These are phyloP conservation scores for Pelodiscus sinensis DNA, from an alignment of 2,113 vertebrate species.

Conservation along the genomic window DNA sequence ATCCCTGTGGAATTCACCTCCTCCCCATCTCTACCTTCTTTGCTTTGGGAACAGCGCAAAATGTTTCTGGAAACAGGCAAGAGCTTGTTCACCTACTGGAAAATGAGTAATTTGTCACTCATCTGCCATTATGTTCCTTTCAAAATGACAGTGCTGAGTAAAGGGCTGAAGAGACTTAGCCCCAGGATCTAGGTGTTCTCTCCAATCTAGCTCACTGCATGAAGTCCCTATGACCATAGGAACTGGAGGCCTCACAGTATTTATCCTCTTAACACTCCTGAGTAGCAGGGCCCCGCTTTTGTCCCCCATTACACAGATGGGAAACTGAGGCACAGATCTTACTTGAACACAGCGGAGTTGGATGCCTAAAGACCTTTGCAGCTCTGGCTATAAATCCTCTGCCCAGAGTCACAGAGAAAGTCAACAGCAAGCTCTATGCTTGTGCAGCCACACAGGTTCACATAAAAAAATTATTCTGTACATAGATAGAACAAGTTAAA, in stretches of 20 bases:
- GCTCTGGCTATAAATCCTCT: neutral
- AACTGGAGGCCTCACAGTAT: neutral
- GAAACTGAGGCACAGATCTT: neutral
- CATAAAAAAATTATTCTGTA: too few relatives aligned
- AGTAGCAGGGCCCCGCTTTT: neutral
- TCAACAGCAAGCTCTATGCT: neutral
- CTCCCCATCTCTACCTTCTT: neutral
- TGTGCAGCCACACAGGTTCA: too few relatives aligned
- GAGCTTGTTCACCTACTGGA: neutral
- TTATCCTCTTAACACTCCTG: neutral
- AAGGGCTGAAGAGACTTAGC: neutral
- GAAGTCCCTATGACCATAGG: neutral
- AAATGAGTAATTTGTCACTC: neutral
- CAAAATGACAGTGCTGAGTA: neutral
- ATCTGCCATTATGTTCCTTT: neutral
- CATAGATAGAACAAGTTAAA: too few relatives aligned
- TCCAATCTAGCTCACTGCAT: neutral
- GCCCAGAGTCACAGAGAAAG: neutral
- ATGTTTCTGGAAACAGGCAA: too few relatives aligned
- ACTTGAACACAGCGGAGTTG: neutral
- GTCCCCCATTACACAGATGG: neutral
- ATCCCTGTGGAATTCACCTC: neutral
- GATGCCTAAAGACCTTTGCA: neutral
- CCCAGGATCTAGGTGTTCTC: neutral
- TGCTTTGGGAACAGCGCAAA: neutral